phyloP scores from a whole-genome alignment of 2,888 invertebrate genomes.

The Caenorhabditis sulstoni region DNA sequence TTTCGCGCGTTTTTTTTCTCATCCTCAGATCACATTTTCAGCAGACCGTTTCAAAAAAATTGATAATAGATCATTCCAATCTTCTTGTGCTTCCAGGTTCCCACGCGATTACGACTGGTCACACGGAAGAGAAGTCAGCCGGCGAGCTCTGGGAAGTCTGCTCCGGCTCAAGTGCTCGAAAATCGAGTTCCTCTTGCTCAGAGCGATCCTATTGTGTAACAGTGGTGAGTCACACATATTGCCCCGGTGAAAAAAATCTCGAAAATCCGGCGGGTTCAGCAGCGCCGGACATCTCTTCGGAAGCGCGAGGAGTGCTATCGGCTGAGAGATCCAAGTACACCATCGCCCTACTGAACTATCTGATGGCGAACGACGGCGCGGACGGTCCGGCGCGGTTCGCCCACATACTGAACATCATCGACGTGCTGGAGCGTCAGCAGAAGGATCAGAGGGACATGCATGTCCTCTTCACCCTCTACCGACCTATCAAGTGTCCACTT shows the following conservation, averaged over 20 bases:
- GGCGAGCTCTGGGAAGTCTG: slow-evolving; percentile 18
- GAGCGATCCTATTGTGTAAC: slow-evolving; percentile 43
- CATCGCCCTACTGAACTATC: slow-evolving; percentile 28
- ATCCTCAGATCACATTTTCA: too few species aligned
- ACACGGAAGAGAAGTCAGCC: too few species aligned
- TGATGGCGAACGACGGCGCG: slow-evolving; percentile 29
- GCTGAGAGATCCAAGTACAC: slow-evolving; percentile 45
- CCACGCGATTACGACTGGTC: background rate
- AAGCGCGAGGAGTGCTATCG: slow-evolving; percentile 16
- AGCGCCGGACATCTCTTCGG: slow-evolving; percentile 33
- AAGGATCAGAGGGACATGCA: slow-evolving; percentile 44
- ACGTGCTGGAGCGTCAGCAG: slow-evolving; percentile 46
- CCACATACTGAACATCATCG: slow-evolving; percentile 35
- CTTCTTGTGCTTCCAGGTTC: too few species aligned
- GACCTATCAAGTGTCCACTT: slow-evolving; percentile 15
- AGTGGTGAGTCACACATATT: slow-evolving; percentile 19
- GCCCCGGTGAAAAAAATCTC: background rate
- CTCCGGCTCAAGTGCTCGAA: slow-evolving; percentile 30
- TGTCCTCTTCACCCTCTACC: slow-evolving; percentile 12
- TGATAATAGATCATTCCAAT: too few species aligned
- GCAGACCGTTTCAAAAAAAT: too few species aligned
- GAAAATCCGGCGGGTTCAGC: slow-evolving; percentile 11
- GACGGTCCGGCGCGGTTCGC: slow-evolving; percentile 43
- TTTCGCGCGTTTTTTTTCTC: too few species aligned
- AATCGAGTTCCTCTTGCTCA: slow-evolving; percentile 46